phyloP scores from a whole-genome alignment of 1,140 invertebrate genomes.

The Orius laevigatus region DNA sequence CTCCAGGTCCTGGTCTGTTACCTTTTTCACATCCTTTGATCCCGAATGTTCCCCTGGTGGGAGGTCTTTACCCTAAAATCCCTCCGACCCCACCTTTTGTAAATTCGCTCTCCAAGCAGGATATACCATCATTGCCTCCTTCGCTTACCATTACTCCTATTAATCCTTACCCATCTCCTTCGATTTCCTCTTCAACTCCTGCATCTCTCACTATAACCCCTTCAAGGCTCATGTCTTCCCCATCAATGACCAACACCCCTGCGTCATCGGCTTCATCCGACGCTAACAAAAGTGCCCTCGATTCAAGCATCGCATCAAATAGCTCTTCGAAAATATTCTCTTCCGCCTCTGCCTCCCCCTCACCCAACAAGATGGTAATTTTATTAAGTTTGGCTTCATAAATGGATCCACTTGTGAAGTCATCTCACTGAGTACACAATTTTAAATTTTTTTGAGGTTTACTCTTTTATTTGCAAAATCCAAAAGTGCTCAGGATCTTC shows the following conservation, averaged over 20 bases:
- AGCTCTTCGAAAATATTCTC: constrained; percentile 9
- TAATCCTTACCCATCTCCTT: constrained; percentile 1
- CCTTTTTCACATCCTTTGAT: constrained; percentile 36
- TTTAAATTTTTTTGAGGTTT: too few relatives aligned
- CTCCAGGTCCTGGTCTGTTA: constrained; percentile 48
- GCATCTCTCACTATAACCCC: constrained; percentile 23
- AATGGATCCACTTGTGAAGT: too few relatives aligned
- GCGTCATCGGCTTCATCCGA: constrained; percentile 3
- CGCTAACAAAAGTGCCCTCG: constrained; percentile 24
- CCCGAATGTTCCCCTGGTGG: constrained; percentile 30
- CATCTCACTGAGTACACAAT: too few relatives aligned
- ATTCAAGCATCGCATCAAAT: constrained; percentile 27
- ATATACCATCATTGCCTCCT: neutral
- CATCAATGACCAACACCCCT: too few relatives aligned
- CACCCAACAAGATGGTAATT: neutral
- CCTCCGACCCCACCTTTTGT: constrained; percentile 27
- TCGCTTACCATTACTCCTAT: neutral
- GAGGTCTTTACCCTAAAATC: constrained; percentile 25
- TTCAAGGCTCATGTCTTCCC: too few relatives aligned
- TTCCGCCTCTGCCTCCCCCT: neutral
- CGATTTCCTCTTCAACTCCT: constrained; percentile 20
- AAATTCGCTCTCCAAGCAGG: constrained; percentile 8
- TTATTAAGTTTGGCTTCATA: too few relatives aligned
- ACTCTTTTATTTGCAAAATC: too few relatives aligned
- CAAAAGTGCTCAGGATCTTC: too few relatives aligned